Evolutionary conservation across 2,888 invertebrate genomes (phyloP).

Genomic region (Synanthedon myopaeformis): DNA sequence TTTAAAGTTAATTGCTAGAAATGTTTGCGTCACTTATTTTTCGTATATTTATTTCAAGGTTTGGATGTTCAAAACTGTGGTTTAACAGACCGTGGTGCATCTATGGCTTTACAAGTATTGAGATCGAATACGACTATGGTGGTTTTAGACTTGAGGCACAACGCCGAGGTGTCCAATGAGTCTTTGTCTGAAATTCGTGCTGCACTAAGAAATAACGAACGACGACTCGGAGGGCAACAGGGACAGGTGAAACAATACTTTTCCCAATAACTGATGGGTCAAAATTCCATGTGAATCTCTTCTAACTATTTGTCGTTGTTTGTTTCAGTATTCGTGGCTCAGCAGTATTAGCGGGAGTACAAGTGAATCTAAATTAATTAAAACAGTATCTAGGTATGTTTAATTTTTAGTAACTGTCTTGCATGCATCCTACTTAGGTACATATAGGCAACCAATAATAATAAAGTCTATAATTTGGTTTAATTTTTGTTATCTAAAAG

Average conservation of each 20-base stretch:
- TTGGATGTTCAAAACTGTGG: slow-evolving; percentile 83
- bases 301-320: neutral
- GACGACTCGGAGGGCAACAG: slow-evolving; percentile 35
- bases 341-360: slow-evolving; percentile 30
- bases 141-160: slow-evolving; percentile 76
- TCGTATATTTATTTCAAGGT: slow-evolving; percentile 39
- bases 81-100: slow-evolving; percentile 72
- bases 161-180: slow-evolving; percentile 62
- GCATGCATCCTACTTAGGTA: too few relatives aligned
- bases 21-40: too few relatives aligned
- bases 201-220: slow-evolving; percentile 52
- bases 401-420: neutral
- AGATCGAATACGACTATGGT: slow-evolving; percentile 75
- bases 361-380: slow-evolving; percentile 38
- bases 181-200: slow-evolving; percentile 53
- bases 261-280: neutral
- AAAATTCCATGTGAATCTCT: neutral
- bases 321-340: slow-evolving; percentile 51
- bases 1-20: neutral
- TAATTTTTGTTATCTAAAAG: too few relatives aligned
- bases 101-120: slow-evolving; percentile 70
- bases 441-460: too few relatives aligned
- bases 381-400: slow-evolving; percentile 18
- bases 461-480: too few relatives aligned
- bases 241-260: slow-evolving; percentile 32